A percentile compares a stretch with the other conserved stretches of the same genome.
Evolutionary conservation across 2,113 vertebrate species (phyloP).

Genomic region (Tychaedon coryphoeus): DNA sequence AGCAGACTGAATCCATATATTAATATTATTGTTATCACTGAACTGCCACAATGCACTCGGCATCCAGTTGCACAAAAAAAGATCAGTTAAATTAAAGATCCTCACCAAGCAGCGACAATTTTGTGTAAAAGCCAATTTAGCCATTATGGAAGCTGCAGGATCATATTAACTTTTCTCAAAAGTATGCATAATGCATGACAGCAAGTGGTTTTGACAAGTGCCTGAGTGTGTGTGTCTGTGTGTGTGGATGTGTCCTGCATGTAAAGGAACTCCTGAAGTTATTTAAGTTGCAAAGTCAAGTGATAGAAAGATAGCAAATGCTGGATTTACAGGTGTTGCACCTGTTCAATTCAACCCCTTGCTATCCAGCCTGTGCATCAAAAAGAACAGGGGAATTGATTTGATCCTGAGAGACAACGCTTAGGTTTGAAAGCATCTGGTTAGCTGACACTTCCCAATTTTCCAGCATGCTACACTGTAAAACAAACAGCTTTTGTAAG

Average conservation of each 20-base stretch:
- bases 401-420: neutral
- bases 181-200: conserved; percentile 24
- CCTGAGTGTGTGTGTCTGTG: neutral
- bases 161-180: conserved; percentile 43
- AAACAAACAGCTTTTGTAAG: neutral
- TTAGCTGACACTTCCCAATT: neutral
- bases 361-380: neutral
- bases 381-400: neutral
- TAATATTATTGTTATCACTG: conserved; percentile 6
- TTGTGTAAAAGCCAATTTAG: conserved; percentile 54
- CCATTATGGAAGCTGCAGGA: neutral
- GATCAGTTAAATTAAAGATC: conserved; percentile 55
- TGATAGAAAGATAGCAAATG: neutral
- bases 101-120: neutral
- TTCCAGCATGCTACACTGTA: neutral
- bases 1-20: conserved; percentile 31
- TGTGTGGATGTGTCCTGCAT: neutral
- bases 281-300: conserved; percentile 19
- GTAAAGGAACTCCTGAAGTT: neutral
- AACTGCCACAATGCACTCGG: neutral
- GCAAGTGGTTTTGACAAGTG: conserved; percentile 39
- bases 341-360: neutral
- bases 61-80: conserved; percentile 18
- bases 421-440: neutral
- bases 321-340: neutral